Evolutionary conservation across 2,797 vertebrate genomes (phyloP).

Genomic region (Pempheris klunzingeri): DNA sequence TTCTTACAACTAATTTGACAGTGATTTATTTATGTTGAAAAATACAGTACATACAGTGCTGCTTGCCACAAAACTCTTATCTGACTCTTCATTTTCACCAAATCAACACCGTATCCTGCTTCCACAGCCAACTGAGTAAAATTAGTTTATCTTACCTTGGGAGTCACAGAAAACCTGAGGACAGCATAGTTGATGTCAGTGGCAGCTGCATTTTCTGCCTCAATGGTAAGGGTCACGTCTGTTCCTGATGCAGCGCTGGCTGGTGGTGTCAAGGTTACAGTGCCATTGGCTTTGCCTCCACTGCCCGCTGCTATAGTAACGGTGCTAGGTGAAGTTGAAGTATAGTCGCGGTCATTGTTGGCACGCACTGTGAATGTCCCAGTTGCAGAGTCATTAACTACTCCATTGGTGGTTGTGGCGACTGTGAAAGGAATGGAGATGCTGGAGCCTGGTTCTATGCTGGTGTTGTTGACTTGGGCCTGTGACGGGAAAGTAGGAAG

Average conservation of each 20-base stretch:
- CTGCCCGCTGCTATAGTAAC: constrained; percentile 33
- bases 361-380: constrained; percentile 60
- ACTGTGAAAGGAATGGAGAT: constrained; percentile 75
- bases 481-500: constrained; percentile 5
- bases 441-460: constrained; percentile 67
- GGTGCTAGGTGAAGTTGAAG: constrained; percentile 17
- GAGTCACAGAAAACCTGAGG: constrained; percentile 67
- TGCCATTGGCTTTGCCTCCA: constrained; percentile 55
- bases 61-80: neutral
- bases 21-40: neutral
- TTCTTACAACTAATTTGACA: neutral
- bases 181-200: constrained; percentile 77
- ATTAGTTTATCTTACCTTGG: constrained; percentile 64
- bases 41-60: neutral
- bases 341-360: constrained; percentile 68
- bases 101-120: neutral
- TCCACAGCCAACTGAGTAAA: neutral
- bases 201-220: constrained; percentile 57
- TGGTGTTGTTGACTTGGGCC: constrained; percentile 54
- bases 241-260: constrained; percentile 69
- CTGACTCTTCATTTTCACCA: neutral
- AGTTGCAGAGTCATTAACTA: constrained; percentile 25
- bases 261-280: constrained; percentile 61
- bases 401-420: constrained; percentile 8
- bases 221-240: constrained; percentile 79